Base-by-base conservation (phyloP, 2,888 invertebrate species). In the Drosophila colorata region DNA sequence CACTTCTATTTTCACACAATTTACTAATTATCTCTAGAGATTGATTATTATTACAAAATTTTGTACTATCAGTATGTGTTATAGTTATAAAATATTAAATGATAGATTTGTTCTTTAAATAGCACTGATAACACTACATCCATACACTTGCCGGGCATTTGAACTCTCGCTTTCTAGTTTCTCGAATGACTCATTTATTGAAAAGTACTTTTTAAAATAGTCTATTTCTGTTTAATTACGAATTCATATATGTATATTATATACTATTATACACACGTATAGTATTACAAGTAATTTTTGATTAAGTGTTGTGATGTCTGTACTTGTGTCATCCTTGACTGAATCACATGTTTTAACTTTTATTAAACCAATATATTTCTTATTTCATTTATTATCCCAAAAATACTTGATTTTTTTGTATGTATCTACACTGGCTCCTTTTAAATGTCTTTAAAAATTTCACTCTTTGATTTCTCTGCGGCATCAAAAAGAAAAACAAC, bases 391-490 rank as follows among this genome's bases (percentile, higher is more conserved):
- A 14, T 37, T 14, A 13, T 38, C 14, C 4, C 37, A 0, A 7
- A 14, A 14, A 14, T 37, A 14, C 35, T 6, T 3, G 5, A 28
- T 16, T 18, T 43, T 16, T 37, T 13, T 43, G 31, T n/a, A 18
- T 25, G 18, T 37, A 44, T 20, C 25, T 31, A 11, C 2, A 14
- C 11, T 13, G 38, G 40, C n/a, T 13, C 25, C 18, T 18, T 31
- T 31, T 14, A 37, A 58, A 37, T 37, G 60, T 28, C 43, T 40
- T 60, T 8, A 13, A 33, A 33, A 63, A 65, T 59, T 37, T 41
- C 40, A 33, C 35, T 53, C 44, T 44, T 47, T 28, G 75, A 78
- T 69, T 75, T 78, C 64, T 57, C 56, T 67, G 61, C 43, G 51
- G 49, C 67, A 48, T 31, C 58, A 25, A 40, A 28, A 16, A 43